A percentile compares a stretch with the other conserved stretches of the same genome.
Evolutionary conservation across 2,888 invertebrate species (phyloP).

Genomic region (Xanthorhoe spadicearia): DNA sequence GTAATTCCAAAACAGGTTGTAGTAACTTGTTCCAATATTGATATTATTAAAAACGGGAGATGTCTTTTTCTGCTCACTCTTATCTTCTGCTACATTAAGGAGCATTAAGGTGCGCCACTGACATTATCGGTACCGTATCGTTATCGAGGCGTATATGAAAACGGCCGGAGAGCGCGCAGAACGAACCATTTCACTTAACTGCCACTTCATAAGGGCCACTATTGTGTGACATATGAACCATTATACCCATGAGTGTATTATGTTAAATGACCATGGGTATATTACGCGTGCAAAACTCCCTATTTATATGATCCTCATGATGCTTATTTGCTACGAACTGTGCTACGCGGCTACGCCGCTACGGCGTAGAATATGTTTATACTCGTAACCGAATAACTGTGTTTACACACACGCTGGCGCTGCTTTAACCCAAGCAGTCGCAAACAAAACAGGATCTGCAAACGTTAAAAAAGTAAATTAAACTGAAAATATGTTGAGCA

Average conservation of each 20-base stretch:
- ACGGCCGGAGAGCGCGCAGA: conserved; percentile 27
- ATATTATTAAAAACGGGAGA: conserved; percentile 4
- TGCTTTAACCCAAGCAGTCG: not conserved
- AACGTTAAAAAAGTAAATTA: conserved; percentile 15
- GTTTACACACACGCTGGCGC: not conserved
- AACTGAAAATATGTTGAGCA: conserved; percentile 11
- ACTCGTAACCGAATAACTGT: not conserved
- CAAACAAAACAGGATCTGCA: conserved; percentile 9
- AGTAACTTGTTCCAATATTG: not conserved
- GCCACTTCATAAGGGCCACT: conserved; percentile 35
- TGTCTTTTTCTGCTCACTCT: conserved; percentile 4
- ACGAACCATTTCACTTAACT: conserved; percentile 38
- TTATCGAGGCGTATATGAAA: conserved; percentile 32
- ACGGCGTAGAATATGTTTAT: conserved; percentile 13
- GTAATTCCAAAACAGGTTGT: not conserved
- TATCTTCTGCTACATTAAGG: conserved; percentile 20
- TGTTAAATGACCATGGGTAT: conserved; percentile 37
- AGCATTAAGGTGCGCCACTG: conserved; percentile 21
- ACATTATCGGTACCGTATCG: conserved; percentile 24
- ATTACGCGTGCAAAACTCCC: conserved; percentile 33
- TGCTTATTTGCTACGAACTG: conserved; percentile 11
- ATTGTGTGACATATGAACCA: conserved; percentile 33
- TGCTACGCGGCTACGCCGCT: conserved; percentile 15
- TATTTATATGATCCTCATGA: conserved; percentile 14
- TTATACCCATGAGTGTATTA: conserved; percentile 30